These are phyloP conservation scores for Schizopygopsis malacanthus DNA, from an alignment of 2,797 vertebrate species.

Conservation along the genomic window DNA sequence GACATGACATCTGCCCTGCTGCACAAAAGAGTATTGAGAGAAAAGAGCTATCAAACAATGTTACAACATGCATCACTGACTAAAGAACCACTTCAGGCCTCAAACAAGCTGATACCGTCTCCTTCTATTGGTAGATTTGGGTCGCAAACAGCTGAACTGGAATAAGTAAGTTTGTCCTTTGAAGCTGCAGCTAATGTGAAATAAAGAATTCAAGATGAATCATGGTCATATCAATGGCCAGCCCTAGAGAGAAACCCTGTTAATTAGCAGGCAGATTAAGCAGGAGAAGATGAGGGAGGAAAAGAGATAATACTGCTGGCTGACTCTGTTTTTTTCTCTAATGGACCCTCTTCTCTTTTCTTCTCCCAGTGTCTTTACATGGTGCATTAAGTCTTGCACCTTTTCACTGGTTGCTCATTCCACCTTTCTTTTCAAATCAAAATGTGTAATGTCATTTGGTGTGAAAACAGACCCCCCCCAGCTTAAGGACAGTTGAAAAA, in stretches of 20 bases:
- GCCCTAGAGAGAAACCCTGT: conserved; percentile 65
- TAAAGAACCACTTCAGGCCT: conserved; percentile 33
- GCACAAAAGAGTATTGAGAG: neutral
- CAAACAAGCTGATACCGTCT: neutral
- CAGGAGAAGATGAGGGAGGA: neutral
- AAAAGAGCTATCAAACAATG: conserved; percentile 10
- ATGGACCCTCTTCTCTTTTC: conserved; percentile 66
- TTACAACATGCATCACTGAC: conserved; percentile 1
- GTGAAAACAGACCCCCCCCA: conserved; percentile 54
- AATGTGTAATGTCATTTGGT: conserved; percentile 65
- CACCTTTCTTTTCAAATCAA: conserved; percentile 64
- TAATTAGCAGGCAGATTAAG: conserved; percentile 70
- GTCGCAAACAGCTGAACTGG: conserved; percentile 37
- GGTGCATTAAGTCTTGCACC: conserved; percentile 67
- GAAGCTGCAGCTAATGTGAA: conserved; percentile 60
- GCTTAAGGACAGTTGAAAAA: conserved; percentile 28
- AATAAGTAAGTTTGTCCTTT: conserved; percentile 58
- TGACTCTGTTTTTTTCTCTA: conserved; percentile 67
- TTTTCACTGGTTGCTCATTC: conserved; percentile 68
- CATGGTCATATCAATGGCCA: conserved; percentile 64
- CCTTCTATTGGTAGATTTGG: conserved; percentile 15
- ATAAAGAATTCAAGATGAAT: conserved; percentile 69
- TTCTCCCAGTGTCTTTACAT: conserved; percentile 61
- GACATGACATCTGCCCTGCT: neutral
- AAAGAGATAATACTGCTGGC: conserved; percentile 64